Evolutionary conservation across 2,888 invertebrate species (phyloP).

Genomic region (Pecten maximus): DNA sequence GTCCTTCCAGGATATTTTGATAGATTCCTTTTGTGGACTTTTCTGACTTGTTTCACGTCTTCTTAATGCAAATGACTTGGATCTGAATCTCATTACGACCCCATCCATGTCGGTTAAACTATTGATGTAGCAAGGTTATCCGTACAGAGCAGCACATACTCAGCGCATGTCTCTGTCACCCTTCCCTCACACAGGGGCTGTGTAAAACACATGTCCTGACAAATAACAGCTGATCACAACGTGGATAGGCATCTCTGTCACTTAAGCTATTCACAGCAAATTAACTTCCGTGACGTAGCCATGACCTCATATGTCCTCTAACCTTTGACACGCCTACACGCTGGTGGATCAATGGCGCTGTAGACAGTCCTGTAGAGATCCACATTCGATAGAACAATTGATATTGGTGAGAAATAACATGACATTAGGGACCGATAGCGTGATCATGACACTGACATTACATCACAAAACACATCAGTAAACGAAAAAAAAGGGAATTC

Average conservation of each 20-base stretch:
- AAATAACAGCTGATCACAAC: background rate
- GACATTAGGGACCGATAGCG: background rate
- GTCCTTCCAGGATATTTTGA: slow-evolving; percentile 40
- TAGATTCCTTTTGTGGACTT: slow-evolving; percentile 40
- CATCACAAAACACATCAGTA: no score
- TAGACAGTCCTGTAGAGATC: background rate
- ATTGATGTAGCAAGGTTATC: background rate
- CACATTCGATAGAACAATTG: background rate
- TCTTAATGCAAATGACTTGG: slow-evolving; percentile 45
- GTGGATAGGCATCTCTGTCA: background rate
- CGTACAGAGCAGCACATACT: background rate
- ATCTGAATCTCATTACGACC: slow-evolving; percentile 43
- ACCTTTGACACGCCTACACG: background rate
- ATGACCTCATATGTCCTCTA: background rate
- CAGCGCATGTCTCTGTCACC: background rate
- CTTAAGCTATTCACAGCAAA: background rate
- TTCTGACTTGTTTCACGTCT: slow-evolving; percentile 16
- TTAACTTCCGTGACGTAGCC: slow-evolving; percentile 4
- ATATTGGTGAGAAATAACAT: background rate
- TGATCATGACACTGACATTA: no score
- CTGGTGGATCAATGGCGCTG: background rate
- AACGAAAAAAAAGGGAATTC: no score
- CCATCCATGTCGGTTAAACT: slow-evolving; percentile 40
- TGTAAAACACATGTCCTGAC: slow-evolving; percentile 14
- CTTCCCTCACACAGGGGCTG: background rate